Evolutionary conservation across 2,113 vertebrate species (phyloP).

Genomic region (Opisthocomus hoazin): DNA sequence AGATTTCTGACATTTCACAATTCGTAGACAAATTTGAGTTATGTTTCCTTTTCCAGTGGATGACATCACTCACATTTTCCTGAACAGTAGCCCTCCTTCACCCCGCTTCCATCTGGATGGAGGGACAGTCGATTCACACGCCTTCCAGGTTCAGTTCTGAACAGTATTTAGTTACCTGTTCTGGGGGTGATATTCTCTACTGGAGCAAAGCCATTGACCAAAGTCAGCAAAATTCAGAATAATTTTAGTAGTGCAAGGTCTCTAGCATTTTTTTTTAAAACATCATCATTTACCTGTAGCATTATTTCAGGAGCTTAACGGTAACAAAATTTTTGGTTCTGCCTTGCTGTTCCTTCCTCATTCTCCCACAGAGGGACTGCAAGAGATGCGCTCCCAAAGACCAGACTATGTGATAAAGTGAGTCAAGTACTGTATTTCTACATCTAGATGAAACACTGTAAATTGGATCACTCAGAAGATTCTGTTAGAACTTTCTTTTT

Average conservation of each 20-base stretch:
- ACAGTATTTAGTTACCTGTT: accelerated
- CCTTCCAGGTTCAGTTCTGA: neutral
- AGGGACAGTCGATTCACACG: neutral
- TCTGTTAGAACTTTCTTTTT: neutral
- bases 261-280: neutral
- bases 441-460: neutral
- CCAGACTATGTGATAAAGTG: neutral
- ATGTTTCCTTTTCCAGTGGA: neutral
- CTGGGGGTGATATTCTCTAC: neutral
- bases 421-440: neutral
- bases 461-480: neutral
- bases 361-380: neutral
- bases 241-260: accelerated
- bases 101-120: neutral
- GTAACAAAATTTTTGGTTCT: neutral
- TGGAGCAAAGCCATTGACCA: neutral
- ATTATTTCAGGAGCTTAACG: neutral
- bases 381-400: neutral
- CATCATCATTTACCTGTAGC: neutral
- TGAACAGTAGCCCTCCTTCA: neutral
- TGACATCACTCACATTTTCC: neutral
- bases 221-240: neutral
- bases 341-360: neutral
- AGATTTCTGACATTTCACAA: neutral
- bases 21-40: neutral